Evolutionary conservation across 2,888 invertebrate species (phyloP).

Genomic region (Tenthredo mesomela): DNA sequence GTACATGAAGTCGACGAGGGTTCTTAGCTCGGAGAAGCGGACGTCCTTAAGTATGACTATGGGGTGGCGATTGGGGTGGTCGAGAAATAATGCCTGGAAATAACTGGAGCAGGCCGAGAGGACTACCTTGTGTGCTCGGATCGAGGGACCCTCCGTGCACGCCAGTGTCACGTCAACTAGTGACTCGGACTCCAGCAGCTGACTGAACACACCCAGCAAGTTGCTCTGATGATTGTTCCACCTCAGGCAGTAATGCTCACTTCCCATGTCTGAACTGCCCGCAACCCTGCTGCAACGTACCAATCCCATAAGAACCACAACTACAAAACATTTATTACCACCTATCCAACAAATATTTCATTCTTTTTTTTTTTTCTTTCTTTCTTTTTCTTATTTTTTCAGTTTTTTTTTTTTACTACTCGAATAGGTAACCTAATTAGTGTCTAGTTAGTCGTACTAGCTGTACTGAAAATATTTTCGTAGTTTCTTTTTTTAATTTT

Average conservation of each 20-base stretch:
- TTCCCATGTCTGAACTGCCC: conserved; percentile 97
- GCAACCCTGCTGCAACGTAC: conserved; percentile 80
- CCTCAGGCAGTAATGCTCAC: conserved; percentile 99
- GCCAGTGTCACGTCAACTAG: conserved; percentile 98
- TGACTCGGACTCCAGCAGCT: conserved; percentile 96
- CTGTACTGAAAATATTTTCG: too few relatives aligned
- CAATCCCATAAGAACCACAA: neutral
- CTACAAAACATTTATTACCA: conserved; percentile 37
- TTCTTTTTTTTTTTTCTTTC: neutral
- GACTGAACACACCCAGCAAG: conserved; percentile 98
- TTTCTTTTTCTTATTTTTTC: too few relatives aligned
- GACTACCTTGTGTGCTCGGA: conserved; percentile 97
- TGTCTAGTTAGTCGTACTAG: too few relatives aligned
- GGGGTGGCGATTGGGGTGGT: conserved; percentile 95
- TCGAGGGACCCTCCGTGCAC: conserved; percentile 96
- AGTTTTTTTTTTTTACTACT: too few relatives aligned
- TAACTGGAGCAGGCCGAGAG: conserved; percentile 97
- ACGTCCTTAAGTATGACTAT: conserved; percentile 98
- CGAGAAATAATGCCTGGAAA: conserved; percentile 95
- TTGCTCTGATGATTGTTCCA: conserved; percentile 99
- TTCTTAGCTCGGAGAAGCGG: conserved; percentile 92
- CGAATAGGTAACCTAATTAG: too few relatives aligned
- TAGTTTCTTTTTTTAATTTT: neutral
- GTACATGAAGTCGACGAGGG: conserved; percentile 97
- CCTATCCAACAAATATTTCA: conserved; percentile 32